Evolutionary conservation across 1,140 invertebrate species (phyloP).

Genomic region (Brachionus angularis): DNA sequence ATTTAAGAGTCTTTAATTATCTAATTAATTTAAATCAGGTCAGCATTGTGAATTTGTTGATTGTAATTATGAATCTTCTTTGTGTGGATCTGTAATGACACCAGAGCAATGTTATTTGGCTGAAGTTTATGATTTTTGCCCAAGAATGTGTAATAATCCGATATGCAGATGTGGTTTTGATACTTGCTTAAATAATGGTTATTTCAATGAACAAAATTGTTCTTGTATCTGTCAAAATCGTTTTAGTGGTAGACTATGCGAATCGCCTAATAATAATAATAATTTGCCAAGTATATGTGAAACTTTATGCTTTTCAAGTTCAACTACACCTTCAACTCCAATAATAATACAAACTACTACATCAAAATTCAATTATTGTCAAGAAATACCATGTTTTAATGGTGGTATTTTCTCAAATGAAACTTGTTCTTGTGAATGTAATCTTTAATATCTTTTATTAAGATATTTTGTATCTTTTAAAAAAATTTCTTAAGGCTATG

Average conservation of each 20-base stretch:
- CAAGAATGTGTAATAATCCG: conserved; percentile 16
- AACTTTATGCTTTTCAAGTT: no score
- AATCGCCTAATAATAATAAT: not conserved
- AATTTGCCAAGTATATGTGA: no score
- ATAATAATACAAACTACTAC: not conserved
- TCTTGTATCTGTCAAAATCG: not conserved
- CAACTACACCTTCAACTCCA: not conserved
- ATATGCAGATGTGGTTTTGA: conserved; percentile 30
- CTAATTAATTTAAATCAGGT: no score
- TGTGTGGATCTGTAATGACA: not conserved
- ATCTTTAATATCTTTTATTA: not conserved
- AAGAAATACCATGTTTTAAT: not conserved
- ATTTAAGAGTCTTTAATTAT: not conserved
- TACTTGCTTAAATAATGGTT: conserved; percentile 17
- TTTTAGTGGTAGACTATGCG: conserved; percentile 14
- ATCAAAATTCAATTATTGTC: not conserved
- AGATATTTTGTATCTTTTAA: no score
- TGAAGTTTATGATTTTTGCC: not conserved
- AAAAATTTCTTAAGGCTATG: no score
- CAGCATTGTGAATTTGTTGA: conserved; percentile 17
- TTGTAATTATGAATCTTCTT: not conserved
- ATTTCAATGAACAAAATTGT: not conserved
- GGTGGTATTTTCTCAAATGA: not conserved
- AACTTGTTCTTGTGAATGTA: not conserved
- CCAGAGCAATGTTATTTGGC: not conserved